These are phyloP conservation scores for Erebia aethiops DNA, from an alignment of 2,888 invertebrate species.

Conservation along the genomic window DNA sequence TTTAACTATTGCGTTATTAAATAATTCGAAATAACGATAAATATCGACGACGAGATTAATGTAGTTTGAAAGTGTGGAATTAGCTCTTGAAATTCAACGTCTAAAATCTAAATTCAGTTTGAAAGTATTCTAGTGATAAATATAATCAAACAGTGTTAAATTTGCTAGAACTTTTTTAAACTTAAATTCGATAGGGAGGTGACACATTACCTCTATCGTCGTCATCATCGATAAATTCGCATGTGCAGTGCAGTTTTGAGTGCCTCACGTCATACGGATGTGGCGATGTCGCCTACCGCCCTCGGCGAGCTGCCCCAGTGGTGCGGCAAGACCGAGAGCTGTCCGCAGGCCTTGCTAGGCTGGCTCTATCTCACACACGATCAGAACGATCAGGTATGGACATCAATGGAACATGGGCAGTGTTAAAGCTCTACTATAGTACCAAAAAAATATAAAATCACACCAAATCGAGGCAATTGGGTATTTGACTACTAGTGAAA, in stretches of 20 bases:
- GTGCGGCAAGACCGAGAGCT: constrained; percentile 70
- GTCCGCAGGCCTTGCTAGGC: constrained; percentile 70
- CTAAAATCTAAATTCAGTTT: too few relatives aligned
- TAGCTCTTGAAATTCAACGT: background rate
- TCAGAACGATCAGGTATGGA: constrained; percentile 73
- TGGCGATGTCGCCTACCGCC: constrained; percentile 74
- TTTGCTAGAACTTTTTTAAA: background rate
- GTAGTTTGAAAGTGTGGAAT: background rate
- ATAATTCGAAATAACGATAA: background rate
- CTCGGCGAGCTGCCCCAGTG: constrained; percentile 73
- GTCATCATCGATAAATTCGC: constrained; percentile 26
- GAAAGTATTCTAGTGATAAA: background rate
- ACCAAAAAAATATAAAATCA: too few relatives aligned
- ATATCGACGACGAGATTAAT: background rate
- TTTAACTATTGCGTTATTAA: background rate
- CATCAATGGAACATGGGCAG: background rate
- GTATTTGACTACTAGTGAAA: too few relatives aligned
- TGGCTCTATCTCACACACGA: constrained; percentile 75
- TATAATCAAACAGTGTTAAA: background rate
- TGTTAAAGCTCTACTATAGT: too few relatives aligned
- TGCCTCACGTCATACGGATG: constrained; percentile 52
- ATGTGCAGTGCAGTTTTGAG: constrained; percentile 34
- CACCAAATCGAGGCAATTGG: too few relatives aligned
- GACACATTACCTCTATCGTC: background rate
- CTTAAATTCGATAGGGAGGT: constrained; percentile 9